Base-by-base conservation (phyloP, 2,888 invertebrate genomes). In the Ceraclea dissimilis region DNA sequence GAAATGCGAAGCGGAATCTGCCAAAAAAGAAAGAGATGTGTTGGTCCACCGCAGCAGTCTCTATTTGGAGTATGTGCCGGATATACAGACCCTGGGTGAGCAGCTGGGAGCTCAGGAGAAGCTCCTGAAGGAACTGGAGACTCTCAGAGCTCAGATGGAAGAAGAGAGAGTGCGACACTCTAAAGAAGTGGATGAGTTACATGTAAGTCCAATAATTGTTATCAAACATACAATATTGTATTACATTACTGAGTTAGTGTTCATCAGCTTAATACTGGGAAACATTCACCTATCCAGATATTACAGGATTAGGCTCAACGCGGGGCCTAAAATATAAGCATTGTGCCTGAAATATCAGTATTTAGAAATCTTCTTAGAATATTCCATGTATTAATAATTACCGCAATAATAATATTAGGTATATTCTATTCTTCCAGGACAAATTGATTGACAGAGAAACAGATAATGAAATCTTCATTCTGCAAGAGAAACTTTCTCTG, bases 1-100 rank as follows among this genome's bases (percentile, higher is more conserved):
- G 68, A 79, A 79, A 53, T 70, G 72, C 10, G 79, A 81, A 64
- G 80, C 81, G 0, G 73, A 79, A 57, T 71, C 81, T 65, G 83
- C 84, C 0, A 83, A 83, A 67, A 83, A 83, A 62, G 81, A 82
- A 65, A 69, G 80, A 17, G 80, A 80, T 62, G 80, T 84, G 6
- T 69, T 87, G 48, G 82, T 83, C 0, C 85, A 86, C 66, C 86
- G 85, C 70, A 85, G 85, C 64, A 76, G 84, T 0, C 70, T 87
- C 17, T 70, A 86, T 16, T 71, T 84, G 72, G 82, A 81, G 51
- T 22, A 49, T 13, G 17, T 26, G 33, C 26, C 49, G 1, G 58
- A 54, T 76, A 39, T 46, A 44, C 51, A 54, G 17, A 21, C 22
- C 19, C n/a, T 26, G 49, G 22, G 26, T 13, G 46, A 51, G 8